A percentile compares a stretch with the other conserved stretches of the same genome.
Evolutionary conservation across 2,113 vertebrate species (phyloP).

Genomic region (Myrmophylax atrothorax): DNA sequence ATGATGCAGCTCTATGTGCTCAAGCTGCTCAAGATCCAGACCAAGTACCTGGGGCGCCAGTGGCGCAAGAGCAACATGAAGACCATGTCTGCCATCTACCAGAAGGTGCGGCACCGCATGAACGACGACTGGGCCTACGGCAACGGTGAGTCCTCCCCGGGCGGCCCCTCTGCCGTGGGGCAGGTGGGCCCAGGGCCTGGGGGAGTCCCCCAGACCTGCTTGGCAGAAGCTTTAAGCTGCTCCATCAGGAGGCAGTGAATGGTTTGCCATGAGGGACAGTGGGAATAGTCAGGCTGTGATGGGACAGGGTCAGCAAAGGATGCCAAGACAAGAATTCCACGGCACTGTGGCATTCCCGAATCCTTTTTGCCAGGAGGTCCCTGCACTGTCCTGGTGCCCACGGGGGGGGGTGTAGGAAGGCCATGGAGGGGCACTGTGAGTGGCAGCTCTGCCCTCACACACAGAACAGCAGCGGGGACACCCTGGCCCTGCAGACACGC

Average conservation of each 20-base stretch:
- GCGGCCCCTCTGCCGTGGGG: accelerated
- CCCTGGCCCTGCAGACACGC: too few relatives aligned
- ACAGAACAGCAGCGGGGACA: neutral
- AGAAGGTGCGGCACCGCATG: conserved; percentile 88
- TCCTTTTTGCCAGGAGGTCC: neutral
- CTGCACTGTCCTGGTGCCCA: neutral
- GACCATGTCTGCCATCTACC: conserved; percentile 91
- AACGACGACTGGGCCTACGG: conserved; percentile 91
- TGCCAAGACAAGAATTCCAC: neutral
- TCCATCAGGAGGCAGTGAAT: too few relatives aligned
- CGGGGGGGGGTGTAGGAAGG: neutral
- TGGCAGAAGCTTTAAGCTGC: too few relatives aligned
- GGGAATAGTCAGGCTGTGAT: neutral
- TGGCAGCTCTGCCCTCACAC: neutral
- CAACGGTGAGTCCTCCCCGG: conserved; percentile 72
- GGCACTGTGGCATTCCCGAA: neutral
- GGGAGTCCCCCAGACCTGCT: too few relatives aligned
- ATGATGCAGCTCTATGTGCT: conserved; percentile 97
- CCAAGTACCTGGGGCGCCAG: conserved; percentile 85
- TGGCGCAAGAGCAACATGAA: conserved; percentile 91
- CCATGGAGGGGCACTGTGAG: neutral
- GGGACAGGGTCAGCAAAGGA: neutral
- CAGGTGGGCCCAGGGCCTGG: too few relatives aligned
- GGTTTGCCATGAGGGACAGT: neutral
- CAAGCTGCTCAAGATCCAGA: conserved; percentile 88